Evolutionary conservation across 2,888 invertebrate genomes (phyloP).

Genomic region (Tipula vernalis): DNA sequence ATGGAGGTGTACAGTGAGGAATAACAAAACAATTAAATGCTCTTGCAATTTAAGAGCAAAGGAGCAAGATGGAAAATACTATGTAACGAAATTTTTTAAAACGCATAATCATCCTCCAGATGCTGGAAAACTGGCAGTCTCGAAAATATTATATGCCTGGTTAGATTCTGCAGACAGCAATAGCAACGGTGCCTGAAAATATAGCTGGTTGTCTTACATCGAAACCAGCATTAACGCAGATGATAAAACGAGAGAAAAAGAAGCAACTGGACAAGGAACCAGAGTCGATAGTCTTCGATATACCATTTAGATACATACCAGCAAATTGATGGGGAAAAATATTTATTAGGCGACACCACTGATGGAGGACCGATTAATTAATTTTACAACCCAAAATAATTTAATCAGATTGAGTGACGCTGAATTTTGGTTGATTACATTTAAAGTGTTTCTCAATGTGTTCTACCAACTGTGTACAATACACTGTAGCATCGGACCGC

Average conservation of each 20-base stretch:
- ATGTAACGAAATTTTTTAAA: not conserved
- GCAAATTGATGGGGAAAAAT: not conserved
- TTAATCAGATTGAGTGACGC: not conserved
- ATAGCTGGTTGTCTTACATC: not conserved
- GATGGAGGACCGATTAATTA: not conserved
- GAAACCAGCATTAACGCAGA: not conserved
- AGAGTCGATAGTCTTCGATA: not conserved
- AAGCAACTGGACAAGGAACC: not conserved
- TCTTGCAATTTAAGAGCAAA: not conserved
- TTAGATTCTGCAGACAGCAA: not conserved
- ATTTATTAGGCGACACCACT: not conserved
- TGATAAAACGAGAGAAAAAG: not conserved
- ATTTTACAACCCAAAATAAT: not conserved
- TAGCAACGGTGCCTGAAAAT: not conserved
- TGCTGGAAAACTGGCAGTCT: too few relatives aligned
- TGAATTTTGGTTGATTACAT: too few relatives aligned
- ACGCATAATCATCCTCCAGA: too few relatives aligned
- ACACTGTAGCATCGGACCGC: not conserved
- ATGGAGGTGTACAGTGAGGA: not conserved
- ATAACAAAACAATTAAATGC: not conserved
- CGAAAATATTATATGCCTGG: not conserved
- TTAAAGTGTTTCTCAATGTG: too few relatives aligned
- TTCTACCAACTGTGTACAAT: not conserved
- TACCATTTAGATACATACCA: not conserved
- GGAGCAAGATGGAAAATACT: not conserved